Percentiles rank a stretch among this genome's conserved stretches.
phyloP scores from a whole-genome alignment of 92 coral and sea anemone species.

The Epizoanthus scotinus region DNA sequence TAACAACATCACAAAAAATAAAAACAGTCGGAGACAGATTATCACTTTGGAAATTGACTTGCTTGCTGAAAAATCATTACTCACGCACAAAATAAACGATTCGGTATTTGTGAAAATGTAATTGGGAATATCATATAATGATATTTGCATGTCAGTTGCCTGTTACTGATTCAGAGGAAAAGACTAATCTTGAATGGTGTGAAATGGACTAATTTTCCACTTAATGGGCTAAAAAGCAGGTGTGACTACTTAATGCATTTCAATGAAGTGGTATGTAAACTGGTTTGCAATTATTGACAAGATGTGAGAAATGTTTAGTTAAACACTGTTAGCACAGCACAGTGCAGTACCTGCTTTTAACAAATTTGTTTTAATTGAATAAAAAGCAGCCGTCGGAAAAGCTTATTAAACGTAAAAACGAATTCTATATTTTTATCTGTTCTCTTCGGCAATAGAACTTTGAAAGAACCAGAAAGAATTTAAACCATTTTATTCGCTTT shows the following conservation, averaged over 20 bases:
- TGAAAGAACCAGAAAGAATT: not conserved
- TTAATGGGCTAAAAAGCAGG: constrained; percentile 70
- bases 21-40: not conserved
- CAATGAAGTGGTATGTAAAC: constrained; percentile 11
- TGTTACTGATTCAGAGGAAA: constrained; percentile 3
- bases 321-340: not conserved
- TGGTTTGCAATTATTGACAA: constrained; percentile 9
- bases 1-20: not conserved
- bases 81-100: no score
- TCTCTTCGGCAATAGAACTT: not conserved
- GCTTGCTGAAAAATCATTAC: no score
- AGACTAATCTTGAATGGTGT: constrained; percentile 17
- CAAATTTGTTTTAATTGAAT: constrained; percentile 8
- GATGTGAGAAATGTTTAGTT: not conserved
- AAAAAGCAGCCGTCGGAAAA: not conserved
- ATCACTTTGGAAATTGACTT: no score
- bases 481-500: not conserved
- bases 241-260: constrained; percentile 67
- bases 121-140: not conserved
- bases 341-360: not conserved
- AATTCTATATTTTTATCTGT: not conserved
- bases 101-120: not conserved
- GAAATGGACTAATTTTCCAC: constrained; percentile 46
- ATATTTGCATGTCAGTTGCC: not conserved
- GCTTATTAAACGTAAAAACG: not conserved